Conservation (phyloP, 2,888 invertebrate species). For the Neocrepidodera transversa region DNA sequence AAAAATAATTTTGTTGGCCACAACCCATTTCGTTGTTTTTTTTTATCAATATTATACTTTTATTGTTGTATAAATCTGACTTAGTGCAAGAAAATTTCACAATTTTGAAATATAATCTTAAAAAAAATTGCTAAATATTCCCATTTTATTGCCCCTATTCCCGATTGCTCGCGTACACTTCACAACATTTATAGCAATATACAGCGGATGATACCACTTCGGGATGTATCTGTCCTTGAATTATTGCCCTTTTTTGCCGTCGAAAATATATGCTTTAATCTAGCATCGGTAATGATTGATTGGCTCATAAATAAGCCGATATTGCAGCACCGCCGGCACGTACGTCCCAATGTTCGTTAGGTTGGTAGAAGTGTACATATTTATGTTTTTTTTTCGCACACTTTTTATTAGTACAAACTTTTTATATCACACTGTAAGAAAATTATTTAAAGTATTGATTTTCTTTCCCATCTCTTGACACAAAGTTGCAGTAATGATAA, state of each 20-base stretch:
- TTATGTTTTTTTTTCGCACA: not conserved
- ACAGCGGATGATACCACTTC: constrained; percentile 23
- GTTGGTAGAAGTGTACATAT: not conserved
- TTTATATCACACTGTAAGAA: too few species aligned
- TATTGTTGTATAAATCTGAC: too few species aligned
- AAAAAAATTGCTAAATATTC: not conserved
- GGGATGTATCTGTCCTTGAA: constrained; percentile 36
- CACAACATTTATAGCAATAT: constrained; percentile 6
- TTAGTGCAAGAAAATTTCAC: too few species aligned
- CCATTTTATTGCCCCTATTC: not conserved
- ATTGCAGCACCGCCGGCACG: constrained; percentile 30
- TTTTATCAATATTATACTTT: too few species aligned
- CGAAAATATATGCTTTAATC: constrained; percentile 46
- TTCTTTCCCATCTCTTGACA: too few species aligned
- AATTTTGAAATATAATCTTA: not conserved
- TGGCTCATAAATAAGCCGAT: constrained; percentile 46
- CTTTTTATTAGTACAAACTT: too few species aligned
- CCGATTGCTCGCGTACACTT: constrained; percentile 3
- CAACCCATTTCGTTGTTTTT: too few species aligned
- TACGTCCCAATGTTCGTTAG: constrained; percentile 4
- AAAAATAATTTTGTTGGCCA: too few species aligned
- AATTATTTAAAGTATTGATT: too few species aligned
- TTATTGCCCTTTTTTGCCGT: constrained; percentile 41
- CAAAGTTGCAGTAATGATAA: too few species aligned
- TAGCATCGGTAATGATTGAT: constrained; percentile 48